Base-by-base conservation (phyloP, 2,888 invertebrate genomes). In the Drosophila meridionalis region DNA sequence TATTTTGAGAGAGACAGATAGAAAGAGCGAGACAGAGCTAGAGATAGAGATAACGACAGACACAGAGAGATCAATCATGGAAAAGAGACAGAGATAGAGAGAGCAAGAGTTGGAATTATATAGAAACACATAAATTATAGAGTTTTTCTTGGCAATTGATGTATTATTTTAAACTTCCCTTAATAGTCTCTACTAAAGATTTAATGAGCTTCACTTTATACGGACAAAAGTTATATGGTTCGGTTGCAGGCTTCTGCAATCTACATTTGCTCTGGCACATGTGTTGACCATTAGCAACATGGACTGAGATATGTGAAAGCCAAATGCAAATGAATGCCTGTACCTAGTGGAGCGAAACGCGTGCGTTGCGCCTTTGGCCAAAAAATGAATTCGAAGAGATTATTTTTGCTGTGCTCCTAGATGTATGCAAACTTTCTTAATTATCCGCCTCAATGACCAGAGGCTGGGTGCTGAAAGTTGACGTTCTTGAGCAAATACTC, bases 371-470 rank as follows among this genome's bases (percentile, higher is more conserved):
- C 47, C 48, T 40, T 2, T 36, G 36, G 30, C 3, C 42, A 20
- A 12, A 20, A 34, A 40, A 28, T 67, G 12, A 40, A 48, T 30
- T 48, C 34, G 36, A 36, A 34, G 9, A 48, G 14, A 40, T 11
- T 26, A 6, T 26, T 26, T 30, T 45, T 34, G 14, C 20, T 20
- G 20, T 9, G 45, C n/a, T 45, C 36, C 42, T 47, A 26, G 36
- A 38, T 57, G 40, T 32, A 48, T 67, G 62, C 58, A 64, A 75
- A 75, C 68, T 75, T 75, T 74, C 64, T 65, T 74, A 69, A 75
- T 74, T 75, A 74, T 57, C 11, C 61, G 69, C 69, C 43, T 52
- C 75, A 65, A 56, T 56, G 69, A 56, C 9, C 36, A 58, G 26
- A 4, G 32, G 20, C 12, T 12, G 42, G 5, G 36, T 36, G 26